Percentiles rank a stretch among this genome's conserved stretches.
Conservation (phyloP, 2,888 invertebrate species). For the Habroteleia sp. region DNA sequence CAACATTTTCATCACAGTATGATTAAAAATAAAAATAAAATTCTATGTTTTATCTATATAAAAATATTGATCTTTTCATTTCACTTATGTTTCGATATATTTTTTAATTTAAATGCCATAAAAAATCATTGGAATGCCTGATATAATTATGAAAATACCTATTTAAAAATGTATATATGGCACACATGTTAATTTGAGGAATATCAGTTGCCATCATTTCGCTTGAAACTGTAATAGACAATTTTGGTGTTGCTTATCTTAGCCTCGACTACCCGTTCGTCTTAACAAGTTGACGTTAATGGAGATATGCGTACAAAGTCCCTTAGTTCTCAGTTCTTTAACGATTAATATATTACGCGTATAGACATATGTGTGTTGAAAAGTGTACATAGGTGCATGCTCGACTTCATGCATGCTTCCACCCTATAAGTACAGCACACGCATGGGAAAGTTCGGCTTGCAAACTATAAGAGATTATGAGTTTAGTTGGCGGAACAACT, state of each 20-base stretch:
- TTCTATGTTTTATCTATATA: too few species aligned
- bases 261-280: constrained; percentile 14
- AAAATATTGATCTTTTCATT: too few species aligned
- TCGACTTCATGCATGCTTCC: constrained; percentile 73
- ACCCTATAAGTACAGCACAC: constrained; percentile 64
- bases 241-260: constrained; percentile 29
- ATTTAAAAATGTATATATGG: too few species aligned
- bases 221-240: too few species aligned
- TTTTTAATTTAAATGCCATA: too few species aligned
- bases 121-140: too few species aligned
- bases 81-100: too few species aligned
- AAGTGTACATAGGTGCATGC: constrained; percentile 64
- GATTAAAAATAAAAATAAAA: too few species aligned
- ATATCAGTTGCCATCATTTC: too few species aligned
- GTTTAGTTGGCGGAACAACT: constrained; percentile 78
- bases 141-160: too few species aligned
- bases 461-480: constrained; percentile 79
- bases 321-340: constrained; percentile 31
- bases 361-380: constrained; percentile 28
- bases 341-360: constrained; percentile 46
- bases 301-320: constrained; percentile 14
- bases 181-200: too few species aligned
- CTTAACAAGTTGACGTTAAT: constrained; percentile 20
- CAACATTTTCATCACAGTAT: too few species aligned
- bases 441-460: constrained; percentile 79